Conservation (phyloP, 1,140 invertebrate genomes). For the Triops cancriformis region DNA sequence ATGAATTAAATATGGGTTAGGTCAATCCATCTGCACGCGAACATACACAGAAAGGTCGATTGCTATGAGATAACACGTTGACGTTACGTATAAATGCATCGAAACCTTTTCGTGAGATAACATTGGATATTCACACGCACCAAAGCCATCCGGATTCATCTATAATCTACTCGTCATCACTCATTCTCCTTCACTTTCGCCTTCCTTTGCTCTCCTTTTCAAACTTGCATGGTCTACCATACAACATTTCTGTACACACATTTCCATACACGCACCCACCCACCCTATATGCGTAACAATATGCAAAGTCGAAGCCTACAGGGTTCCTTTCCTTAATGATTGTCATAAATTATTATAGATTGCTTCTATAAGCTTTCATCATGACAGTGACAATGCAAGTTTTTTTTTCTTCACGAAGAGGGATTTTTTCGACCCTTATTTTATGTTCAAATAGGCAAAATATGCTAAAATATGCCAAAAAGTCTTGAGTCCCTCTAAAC, state of each 20-base stretch:
- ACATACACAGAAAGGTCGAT: background rate
- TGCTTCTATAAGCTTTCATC: background rate
- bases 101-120: background rate
- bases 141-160: background rate
- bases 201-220: background rate
- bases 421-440: too few species aligned
- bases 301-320: background rate
- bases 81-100: too few species aligned
- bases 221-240: background rate
- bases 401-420: too few species aligned
- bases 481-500: too few species aligned
- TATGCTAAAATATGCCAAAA: too few species aligned
- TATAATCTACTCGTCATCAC: background rate
- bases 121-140: background rate
- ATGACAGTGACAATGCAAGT: too few species aligned
- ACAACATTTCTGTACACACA: background rate
- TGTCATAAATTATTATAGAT: background rate
- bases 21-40: background rate
- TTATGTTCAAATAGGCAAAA: too few species aligned
- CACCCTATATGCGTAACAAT: background rate
- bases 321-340: background rate
- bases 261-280: too few species aligned
- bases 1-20: slow-evolving; percentile 1
- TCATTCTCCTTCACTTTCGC: background rate
- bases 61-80: too few species aligned